Evolutionary conservation across 2,797 vertebrate genomes (phyloP).

Genomic region (Capromys pilorides): DNA sequence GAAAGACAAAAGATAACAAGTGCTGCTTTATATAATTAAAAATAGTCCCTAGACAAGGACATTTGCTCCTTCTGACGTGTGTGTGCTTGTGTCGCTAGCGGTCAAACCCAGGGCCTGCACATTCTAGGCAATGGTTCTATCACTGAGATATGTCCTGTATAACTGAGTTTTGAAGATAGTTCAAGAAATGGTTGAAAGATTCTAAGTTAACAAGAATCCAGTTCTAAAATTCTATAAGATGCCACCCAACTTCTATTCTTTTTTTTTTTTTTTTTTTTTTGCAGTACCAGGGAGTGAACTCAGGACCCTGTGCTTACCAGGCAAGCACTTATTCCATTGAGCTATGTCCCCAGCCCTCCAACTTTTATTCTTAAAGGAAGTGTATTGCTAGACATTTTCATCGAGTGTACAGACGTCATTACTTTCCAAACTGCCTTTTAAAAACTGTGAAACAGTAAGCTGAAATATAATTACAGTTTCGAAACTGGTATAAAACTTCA

Average conservation of each 20-base stretch:
- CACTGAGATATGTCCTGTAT: not conserved
- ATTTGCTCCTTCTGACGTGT: not conserved
- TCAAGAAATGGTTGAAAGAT: slow-evolving; percentile 9
- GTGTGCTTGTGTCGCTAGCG: not conserved
- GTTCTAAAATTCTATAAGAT: not conserved
- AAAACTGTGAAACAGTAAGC: not conserved
- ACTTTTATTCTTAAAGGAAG: not conserved
- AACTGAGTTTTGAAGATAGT: slow-evolving; percentile 15
- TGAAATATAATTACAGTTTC: not conserved
- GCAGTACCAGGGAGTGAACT: too few species aligned
- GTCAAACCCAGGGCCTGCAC: not conserved
- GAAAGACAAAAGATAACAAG: not conserved
- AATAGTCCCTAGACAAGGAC: not conserved
- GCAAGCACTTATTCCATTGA: too few species aligned
- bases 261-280: too few species aligned
- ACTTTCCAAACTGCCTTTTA: not conserved
- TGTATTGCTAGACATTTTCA: not conserved
- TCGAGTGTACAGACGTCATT: not conserved
- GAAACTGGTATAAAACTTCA: not conserved
- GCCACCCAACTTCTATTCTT: not conserved
- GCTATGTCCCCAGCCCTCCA: not conserved
- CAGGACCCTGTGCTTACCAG: too few species aligned
- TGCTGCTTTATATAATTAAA: not conserved
- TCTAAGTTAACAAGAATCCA: not conserved
- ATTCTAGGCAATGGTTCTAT: not conserved